Base-by-base conservation (phyloP, 92 coral and sea anemone species). In the Epizoanthus ramosus region DNA sequence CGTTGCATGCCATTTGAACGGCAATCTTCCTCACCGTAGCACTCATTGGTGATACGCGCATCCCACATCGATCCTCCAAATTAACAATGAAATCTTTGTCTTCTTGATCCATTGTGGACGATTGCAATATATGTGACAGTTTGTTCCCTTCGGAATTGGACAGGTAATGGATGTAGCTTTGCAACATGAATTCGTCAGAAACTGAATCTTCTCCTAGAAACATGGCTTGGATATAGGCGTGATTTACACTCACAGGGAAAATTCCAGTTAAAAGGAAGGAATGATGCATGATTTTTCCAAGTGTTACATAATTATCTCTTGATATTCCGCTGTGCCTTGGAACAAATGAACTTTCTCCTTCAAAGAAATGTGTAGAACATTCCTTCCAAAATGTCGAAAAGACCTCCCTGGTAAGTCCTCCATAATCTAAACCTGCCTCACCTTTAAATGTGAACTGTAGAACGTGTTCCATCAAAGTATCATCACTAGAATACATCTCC, bases 331-430 rank as follows among this genome's bases (percentile, higher is more conserved):
- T 84, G 58, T 47, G 81, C 15, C 83, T 63, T 21, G 88, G 88
- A 12, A 84, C 83, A 76, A 61, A 84, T 4, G 52, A 43, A 59
- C 41, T 52, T 28, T 56, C 71, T 23, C 88, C 75, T 63, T 84
- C 88, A 37, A 75, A 63, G 41, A 61, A 75, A n/a, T 63, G 43
- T 2, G 43, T 21, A 18, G 22, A 59, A 52, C 82, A 33, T 39
- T 84, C 74, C 23, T 73, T 66, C 88, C 88, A 84, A 50, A 84
- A 84, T 16, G 66, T 35, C 14, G 88, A 43, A 56, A n/a, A 74
- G 1, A 84, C 83, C 21, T 84, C 87, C 67, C 87, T 84, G 21
- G 74, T 84, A 21, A 84, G 3, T n/a, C 87, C 87, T 4, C 81
- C 81, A 18, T 3, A 31, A 76, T 84, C 88, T 28, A 13, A 8